These are phyloP conservation scores for Eucidaris tribuloides DNA, from an alignment of 35 echinoderm and acorn worm genomes.

Conservation along the genomic window DNA sequence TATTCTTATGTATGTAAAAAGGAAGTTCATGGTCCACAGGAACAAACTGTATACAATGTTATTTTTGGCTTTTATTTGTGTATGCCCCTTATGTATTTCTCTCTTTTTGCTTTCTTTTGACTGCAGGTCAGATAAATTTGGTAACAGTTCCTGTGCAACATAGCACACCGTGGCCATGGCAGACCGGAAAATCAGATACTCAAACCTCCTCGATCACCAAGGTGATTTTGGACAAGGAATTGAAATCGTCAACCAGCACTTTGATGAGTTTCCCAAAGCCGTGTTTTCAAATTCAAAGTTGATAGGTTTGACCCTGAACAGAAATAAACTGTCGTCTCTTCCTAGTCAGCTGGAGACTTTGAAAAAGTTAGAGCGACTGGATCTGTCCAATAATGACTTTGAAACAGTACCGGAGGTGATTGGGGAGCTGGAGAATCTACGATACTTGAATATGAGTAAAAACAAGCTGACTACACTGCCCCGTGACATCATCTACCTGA, in stretches of 20 bases:
- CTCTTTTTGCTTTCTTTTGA: no score
- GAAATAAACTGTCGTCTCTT: conserved; percentile 54
- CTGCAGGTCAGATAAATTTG: no score
- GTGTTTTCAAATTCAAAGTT: neutral
- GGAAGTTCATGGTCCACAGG: no score
- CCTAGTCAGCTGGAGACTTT: conserved; percentile 59
- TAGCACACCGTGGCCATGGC: no score
- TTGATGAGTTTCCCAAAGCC: conserved; percentile 28
- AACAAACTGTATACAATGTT: no score
- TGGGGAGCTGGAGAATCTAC: conserved; percentile 65
- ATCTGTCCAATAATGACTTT: conserved; percentile 66
- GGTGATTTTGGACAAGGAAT: conserved; percentile 29
- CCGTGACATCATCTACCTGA: conserved; percentile 51
- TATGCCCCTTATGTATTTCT: no score
- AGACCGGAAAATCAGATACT: neutral
- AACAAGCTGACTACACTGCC: conserved; percentile 65
- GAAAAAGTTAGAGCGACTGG: conserved; percentile 45
- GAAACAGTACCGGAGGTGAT: conserved; percentile 72
- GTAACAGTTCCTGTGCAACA: no score
- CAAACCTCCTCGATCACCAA: conserved; percentile 30
- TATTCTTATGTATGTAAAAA: no score
- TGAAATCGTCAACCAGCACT: conserved; percentile 3
- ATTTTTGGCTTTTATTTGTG: no score
- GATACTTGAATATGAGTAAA: conserved; percentile 50
- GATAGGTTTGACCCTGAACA: conserved; percentile 50